These are phyloP conservation scores for Nemurella pictetii DNA, from an alignment of 2,888 invertebrate genomes.

Conservation along the genomic window DNA sequence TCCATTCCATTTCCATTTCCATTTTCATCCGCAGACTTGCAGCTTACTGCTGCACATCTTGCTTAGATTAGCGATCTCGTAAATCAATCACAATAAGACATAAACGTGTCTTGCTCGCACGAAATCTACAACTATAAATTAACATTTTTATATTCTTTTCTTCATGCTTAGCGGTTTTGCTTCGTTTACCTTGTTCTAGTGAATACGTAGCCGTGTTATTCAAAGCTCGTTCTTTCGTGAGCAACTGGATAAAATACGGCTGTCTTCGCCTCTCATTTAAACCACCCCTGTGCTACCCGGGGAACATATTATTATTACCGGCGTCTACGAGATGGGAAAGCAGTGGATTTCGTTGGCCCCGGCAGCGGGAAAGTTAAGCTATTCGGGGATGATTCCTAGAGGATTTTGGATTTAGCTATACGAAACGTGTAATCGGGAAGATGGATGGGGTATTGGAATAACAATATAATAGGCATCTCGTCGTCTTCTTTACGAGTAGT, in stretches of 20 bases:
- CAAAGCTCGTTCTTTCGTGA: not conserved
- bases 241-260: not conserved
- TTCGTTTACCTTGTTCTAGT: not conserved
- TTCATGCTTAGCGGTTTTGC: not conserved
- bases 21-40: not conserved
- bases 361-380: not conserved
- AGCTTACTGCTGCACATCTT: not conserved
- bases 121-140: not conserved
- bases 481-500: not conserved
- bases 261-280: not conserved
- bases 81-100: not conserved
- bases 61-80: not conserved
- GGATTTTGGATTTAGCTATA: constrained; percentile 3
- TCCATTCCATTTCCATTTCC: not conserved
- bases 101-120: not conserved
- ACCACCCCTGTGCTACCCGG: not conserved
- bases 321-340: not conserved
- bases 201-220: not conserved
- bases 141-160: not conserved
- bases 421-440: constrained; percentile 3
- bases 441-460: not conserved
- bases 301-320: not conserved
- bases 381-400: not conserved
- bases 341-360: not conserved
- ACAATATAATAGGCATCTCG: not conserved